Evolutionary conservation across 2,797 vertebrate genomes (phyloP).

Genomic region (Anomalospiza imberbis): DNA sequence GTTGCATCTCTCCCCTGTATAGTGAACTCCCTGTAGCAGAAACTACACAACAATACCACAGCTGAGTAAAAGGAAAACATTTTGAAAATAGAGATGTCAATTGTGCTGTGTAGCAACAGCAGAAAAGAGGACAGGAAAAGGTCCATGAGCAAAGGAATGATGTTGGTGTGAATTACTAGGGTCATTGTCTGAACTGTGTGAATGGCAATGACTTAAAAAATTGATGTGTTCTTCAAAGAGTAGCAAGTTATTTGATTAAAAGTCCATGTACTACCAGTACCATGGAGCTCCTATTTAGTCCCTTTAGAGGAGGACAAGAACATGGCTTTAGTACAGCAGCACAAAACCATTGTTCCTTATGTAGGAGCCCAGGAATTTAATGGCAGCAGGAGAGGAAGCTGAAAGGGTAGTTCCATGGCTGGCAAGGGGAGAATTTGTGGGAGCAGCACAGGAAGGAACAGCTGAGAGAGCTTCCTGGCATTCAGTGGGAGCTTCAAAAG

Average conservation of each 20-base stretch:
- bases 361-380: neutral
- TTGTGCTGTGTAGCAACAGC: neutral
- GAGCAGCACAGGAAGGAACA: neutral
- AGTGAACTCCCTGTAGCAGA: neutral
- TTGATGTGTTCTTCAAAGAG: neutral
- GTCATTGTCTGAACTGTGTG: neutral
- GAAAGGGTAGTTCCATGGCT: neutral
- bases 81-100: neutral
- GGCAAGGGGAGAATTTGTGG: neutral
- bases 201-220: neutral
- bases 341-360: neutral
- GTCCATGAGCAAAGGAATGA: neutral
- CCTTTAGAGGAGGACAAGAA: neutral
- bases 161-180: neutral
- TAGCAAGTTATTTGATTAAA: neutral
- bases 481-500: neutral
- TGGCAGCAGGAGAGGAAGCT: neutral
- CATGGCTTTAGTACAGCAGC: neutral
- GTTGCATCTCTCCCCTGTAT: neutral
- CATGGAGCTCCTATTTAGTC: neutral
- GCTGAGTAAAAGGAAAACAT: neutral
- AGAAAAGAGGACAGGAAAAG: neutral
- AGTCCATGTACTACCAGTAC: neutral
- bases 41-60: neutral
- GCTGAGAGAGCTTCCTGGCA: neutral